Conservation (phyloP, 2,113 vertebrate species). For the Scartelaos histophorus region DNA sequence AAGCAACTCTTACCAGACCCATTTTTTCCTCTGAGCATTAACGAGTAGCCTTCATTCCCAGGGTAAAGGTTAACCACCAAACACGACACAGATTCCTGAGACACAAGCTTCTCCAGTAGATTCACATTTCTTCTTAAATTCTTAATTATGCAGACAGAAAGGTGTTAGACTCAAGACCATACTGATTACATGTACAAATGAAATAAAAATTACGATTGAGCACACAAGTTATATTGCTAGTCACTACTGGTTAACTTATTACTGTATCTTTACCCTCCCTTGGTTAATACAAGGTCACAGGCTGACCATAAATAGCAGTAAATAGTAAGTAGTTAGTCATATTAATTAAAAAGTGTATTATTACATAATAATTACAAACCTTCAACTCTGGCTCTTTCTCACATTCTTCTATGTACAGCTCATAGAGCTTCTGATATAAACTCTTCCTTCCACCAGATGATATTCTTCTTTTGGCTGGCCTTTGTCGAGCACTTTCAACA, state of each 20-base stretch:
- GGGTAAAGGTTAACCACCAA: constrained; percentile 97
- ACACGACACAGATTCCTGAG: constrained; percentile 93
- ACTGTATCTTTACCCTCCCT: background rate
- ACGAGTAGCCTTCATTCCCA: constrained; percentile 97
- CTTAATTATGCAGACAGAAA: constrained; percentile 69
- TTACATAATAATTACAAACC: constrained; percentile 74
- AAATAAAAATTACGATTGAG: background rate
- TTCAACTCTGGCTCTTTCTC: constrained; percentile 98
- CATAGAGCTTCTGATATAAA: constrained; percentile 98
- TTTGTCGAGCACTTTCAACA: constrained; percentile 96
- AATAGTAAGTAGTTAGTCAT: no score
- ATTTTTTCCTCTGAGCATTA: constrained; percentile 99
- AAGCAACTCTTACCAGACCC: constrained; percentile 86
- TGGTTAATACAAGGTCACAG: background rate
- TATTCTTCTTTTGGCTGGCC: constrained; percentile 90
- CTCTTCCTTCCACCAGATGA: constrained; percentile 93
- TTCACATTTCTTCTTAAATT: constrained; percentile 99
- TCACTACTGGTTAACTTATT: background rate
- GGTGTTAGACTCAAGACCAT: background rate
- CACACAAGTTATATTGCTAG: background rate
- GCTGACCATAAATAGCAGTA: background rate
- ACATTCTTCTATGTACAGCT: constrained; percentile 97
- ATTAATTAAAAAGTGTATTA: background rate
- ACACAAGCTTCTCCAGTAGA: constrained; percentile 96
- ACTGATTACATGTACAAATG: background rate